A percentile compares a stretch with the other conserved stretches of the same genome.
Conservation (phyloP, 2,113 vertebrate genomes). For the Steatornis caripensis region DNA sequence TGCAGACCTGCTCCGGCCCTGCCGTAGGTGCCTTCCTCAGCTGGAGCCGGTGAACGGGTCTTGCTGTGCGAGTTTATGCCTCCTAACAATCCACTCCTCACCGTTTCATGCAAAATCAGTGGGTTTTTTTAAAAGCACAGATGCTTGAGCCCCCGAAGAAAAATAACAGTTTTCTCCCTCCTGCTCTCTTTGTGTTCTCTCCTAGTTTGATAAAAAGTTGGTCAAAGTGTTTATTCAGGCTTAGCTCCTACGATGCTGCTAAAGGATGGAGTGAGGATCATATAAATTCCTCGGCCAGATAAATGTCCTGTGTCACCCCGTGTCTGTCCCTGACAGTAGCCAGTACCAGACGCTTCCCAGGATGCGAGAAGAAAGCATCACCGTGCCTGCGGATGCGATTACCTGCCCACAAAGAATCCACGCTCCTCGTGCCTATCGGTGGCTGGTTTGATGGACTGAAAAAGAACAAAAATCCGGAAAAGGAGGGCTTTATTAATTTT, state of each 20-base stretch:
- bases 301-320: background rate
- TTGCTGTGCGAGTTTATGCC: background rate
- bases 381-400: accelerated
- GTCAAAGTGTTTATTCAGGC: background rate
- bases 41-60: accelerated
- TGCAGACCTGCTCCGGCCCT: background rate
- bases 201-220: background rate
- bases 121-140: accelerated
- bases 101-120: background rate
- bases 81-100: no score
- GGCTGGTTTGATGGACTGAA: background rate
- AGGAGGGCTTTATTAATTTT: background rate
- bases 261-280: background rate
- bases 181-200: background rate
- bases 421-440: background rate
- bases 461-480: background rate
- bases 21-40: accelerated
- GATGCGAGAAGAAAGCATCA: background rate
- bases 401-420: background rate
- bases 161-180: background rate
- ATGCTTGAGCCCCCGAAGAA: background rate
- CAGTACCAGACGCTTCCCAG: background rate
- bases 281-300: background rate
- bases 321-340: background rate
- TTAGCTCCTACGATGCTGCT: background rate